These are phyloP conservation scores for Amphimallon solstitiale DNA, from an alignment of 2,888 invertebrate genomes.

Conservation along the genomic window DNA sequence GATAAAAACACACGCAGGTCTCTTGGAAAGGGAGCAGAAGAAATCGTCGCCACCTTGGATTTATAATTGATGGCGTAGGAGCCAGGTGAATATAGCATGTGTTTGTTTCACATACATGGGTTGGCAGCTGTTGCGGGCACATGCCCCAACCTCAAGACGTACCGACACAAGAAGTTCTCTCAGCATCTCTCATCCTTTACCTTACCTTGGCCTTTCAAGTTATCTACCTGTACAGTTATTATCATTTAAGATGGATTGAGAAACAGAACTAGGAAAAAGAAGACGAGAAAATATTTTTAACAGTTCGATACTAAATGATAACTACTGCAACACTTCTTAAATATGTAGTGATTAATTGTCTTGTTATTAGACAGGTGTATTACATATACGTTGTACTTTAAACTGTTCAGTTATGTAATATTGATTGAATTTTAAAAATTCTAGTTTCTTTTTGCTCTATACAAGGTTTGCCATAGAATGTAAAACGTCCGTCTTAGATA, in stretches of 20 bases:
- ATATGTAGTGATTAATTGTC: too few species aligned
- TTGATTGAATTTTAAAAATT: too few species aligned
- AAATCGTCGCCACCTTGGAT: slow-evolving; percentile 23
- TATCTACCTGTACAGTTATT: not conserved
- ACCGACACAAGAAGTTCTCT: slow-evolving; percentile 45
- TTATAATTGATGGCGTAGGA: slow-evolving; percentile 36
- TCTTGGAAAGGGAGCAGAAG: slow-evolving; percentile 2
- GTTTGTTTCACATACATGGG: slow-evolving; percentile 45
- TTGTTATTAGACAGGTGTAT: too few species aligned
- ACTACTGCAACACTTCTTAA: too few species aligned
- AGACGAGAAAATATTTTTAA: too few species aligned
- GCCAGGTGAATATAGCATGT: slow-evolving; percentile 50
- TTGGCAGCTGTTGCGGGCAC: slow-evolving; percentile 53
- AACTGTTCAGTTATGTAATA: too few species aligned
- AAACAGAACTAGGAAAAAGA: not conserved
- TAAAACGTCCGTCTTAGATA: too few species aligned
- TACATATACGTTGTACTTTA: too few species aligned
- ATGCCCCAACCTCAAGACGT: slow-evolving; percentile 50
- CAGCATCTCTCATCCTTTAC: slow-evolving; percentile 40
- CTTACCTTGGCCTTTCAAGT: slow-evolving; percentile 2
- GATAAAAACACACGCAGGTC: too few species aligned
- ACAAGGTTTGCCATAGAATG: too few species aligned
- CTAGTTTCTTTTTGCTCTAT: too few species aligned
- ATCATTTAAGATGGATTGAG: not conserved
- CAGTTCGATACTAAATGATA: too few species aligned